A percentile compares a stretch with the other conserved stretches of the same genome.
These are phyloP conservation scores for Strix uralensis DNA, from an alignment of 2,113 vertebrate species.

Conservation along the genomic window DNA sequence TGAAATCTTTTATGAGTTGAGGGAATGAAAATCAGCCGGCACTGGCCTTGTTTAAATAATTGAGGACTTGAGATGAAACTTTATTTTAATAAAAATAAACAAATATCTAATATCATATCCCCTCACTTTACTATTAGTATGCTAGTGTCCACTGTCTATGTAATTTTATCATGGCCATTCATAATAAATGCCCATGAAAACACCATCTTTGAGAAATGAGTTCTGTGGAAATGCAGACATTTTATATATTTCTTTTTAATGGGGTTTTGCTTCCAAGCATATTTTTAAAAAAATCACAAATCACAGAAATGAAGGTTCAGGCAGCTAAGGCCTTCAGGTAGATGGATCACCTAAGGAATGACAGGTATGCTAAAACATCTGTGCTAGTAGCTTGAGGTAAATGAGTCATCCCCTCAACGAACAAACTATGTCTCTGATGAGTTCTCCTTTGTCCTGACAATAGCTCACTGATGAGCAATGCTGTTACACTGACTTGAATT, in stretches of 20 bases:
- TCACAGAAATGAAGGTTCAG: neutral
- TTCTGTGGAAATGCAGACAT: neutral
- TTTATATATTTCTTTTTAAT: slow-evolving; percentile 10
- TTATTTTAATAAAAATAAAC: neutral
- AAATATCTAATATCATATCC: neutral
- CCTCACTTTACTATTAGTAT: neutral
- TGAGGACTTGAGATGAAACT: neutral
- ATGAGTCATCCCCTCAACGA: neutral
- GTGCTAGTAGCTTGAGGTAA: neutral
- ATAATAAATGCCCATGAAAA: neutral
- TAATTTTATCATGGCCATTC: neutral
- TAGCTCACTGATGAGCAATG: neutral
- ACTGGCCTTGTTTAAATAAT: neutral
- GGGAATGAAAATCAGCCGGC: neutral
- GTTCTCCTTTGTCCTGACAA: neutral
- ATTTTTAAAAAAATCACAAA: neutral
- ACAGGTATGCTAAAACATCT: neutral
- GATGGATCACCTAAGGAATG: neutral
- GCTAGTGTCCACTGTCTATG: neutral
- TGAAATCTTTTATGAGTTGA: neutral
- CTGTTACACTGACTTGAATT: neutral
- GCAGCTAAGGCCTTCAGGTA: neutral
- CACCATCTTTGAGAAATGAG: neutral
- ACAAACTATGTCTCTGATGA: neutral
- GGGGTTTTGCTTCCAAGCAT: neutral